Percentiles rank a stretch among this genome's conserved stretches.
These are phyloP conservation scores for Dallia pectoralis DNA, from an alignment of 2,797 vertebrate genomes.

Conservation along the genomic window DNA sequence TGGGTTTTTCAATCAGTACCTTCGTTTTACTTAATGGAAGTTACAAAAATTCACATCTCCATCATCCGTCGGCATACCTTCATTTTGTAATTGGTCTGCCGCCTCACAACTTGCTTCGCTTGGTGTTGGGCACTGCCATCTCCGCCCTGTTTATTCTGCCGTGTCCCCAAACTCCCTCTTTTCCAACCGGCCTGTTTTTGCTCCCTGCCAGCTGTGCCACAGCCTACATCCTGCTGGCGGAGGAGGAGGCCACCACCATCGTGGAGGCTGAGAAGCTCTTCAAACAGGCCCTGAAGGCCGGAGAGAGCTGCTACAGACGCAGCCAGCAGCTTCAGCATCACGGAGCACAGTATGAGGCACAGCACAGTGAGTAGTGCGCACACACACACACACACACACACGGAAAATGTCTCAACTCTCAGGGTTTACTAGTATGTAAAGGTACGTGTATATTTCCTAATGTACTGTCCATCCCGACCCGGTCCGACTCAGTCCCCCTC, in stretches of 20 bases:
- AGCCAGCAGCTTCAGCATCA: conserved; percentile 95
- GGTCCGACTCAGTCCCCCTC: background rate
- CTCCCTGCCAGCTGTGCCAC: conserved; percentile 84
- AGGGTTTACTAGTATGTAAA: too few relatives aligned
- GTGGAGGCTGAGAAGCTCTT: conserved; percentile 96
- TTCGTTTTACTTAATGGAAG: background rate
- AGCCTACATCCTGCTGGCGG: conserved; percentile 95
- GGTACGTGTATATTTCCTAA: too few relatives aligned
- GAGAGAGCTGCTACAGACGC: conserved; percentile 90
- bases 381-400: background rate
- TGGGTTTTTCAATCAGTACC: background rate
- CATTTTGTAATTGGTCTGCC: background rate
- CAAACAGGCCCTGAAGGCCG: conserved; percentile 93
- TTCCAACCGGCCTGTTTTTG: conserved; percentile 3
- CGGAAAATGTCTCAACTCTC: background rate
- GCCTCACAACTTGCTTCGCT: background rate
- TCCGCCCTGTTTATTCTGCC: background rate
- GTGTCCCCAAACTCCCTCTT: background rate
- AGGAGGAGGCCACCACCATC: conserved; percentile 97
- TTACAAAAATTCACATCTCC: background rate
- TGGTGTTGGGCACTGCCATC: background rate
- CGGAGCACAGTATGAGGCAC: conserved; percentile 91
- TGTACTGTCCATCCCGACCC: background rate
- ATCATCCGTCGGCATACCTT: background rate
- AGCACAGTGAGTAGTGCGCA: conserved; percentile 84